Evolutionary conservation across 2,113 vertebrate genomes (phyloP), one percentile per base, ranked within the genome.

Genomic region (Oncorhynchus gorbuscha): DNA sequence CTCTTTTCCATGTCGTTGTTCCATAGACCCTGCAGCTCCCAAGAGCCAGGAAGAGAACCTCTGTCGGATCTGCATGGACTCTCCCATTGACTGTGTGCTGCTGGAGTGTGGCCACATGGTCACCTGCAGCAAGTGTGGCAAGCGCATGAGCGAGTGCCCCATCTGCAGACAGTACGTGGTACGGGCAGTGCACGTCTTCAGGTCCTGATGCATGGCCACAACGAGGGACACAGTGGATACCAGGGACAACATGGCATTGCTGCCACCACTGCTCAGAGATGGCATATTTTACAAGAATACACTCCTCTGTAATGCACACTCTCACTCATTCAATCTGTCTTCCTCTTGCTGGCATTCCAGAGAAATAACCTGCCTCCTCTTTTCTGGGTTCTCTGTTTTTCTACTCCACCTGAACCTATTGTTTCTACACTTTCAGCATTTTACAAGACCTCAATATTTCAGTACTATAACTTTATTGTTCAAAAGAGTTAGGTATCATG

Each of bases 81-180:
- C 93, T 0, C 84, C 94, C 76, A 96, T 94, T 3, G 95, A 97
- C 94, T 97, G 96, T 1, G 95, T 97, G 71, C 90, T 97, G 79
- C 92, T 97, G 48, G 96, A 97, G 48, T 96, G 96, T 0, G 96
- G 96, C 69, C 96, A 97, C 86, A 96, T 97, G 96, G 95, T 97
- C 51, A 97, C 96, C 3, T 97, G 96, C 88, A 97, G 95, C 85
- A 95, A 96, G 85, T 97, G 96, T 0, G 96, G 96, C 62, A 96
- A 96, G 89, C 93, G 94, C 45, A 97, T 97, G 96, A 97, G 90
- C 2, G 96, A 97, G 65, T 96, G 96, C 66, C 96, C 96, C 79
- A 96, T 96, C 71, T 97, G 96, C 89, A 89, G 96, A 79, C 95
- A 97, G 89, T 96, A 95, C 0, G 95, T 97, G 61, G 93, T 96